Evolutionary conservation across 2,113 vertebrate genomes (phyloP).

Genomic region (Erinaceus europaeus): DNA sequence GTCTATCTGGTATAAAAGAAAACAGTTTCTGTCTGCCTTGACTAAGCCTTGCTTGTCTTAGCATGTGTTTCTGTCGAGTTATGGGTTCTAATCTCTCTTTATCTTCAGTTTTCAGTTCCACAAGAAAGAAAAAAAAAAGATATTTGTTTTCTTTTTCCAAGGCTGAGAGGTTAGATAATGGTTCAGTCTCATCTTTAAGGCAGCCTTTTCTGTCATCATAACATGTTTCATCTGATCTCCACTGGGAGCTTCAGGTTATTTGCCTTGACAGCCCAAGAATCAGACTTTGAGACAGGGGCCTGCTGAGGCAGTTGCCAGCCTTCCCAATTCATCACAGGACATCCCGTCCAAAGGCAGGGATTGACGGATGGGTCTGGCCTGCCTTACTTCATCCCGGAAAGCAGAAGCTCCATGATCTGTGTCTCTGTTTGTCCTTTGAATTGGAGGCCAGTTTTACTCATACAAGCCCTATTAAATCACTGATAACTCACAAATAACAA

Average conservation of each 20-base stretch:
- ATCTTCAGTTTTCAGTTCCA: neutral
- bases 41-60: neutral
- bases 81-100: constrained; percentile 31
- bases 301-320: accelerated
- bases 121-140: neutral
- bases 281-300: neutral
- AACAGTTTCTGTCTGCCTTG: neutral
- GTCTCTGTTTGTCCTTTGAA: neutral
- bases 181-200: neutral
- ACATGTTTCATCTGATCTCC: neutral
- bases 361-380: neutral
- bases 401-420: neutral
- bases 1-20: neutral
- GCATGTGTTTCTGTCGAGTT: neutral
- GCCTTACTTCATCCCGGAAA: neutral
- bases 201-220: neutral
- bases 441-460: neutral
- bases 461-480: neutral
- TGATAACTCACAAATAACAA: neutral
- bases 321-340: neutral
- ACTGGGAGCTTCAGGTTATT: neutral
- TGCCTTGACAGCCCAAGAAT: neutral
- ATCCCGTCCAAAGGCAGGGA: neutral
- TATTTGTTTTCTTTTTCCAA: neutral
- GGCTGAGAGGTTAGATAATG: neutral